These are phyloP conservation scores for Agrilus planipennis DNA, from an alignment of 1,140 invertebrate species.

Conservation along the genomic window DNA sequence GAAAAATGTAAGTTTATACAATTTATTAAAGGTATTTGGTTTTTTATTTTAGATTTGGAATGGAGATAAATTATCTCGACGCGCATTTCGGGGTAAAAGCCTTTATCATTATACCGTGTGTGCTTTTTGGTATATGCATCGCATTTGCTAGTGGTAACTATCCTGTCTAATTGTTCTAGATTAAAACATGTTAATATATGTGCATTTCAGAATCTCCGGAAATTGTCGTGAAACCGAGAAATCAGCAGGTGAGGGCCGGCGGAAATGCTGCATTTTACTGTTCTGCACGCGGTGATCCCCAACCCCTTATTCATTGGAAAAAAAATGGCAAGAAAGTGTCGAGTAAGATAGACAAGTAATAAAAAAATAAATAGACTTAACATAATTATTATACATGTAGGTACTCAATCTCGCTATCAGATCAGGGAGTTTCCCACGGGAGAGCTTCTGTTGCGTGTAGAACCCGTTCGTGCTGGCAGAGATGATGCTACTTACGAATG, in stretches of 20 bases:
- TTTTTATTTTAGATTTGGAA: too few relatives aligned
- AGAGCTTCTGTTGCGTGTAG: conserved; percentile 79
- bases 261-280: conserved; percentile 91
- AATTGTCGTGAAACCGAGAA: conserved; percentile 72
- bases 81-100: too few relatives aligned
- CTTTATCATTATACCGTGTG: too few relatives aligned
- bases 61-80: too few relatives aligned
- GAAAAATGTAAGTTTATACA: too few relatives aligned
- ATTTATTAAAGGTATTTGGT: too few relatives aligned
- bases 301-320: conserved; percentile 81
- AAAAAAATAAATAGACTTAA: too few relatives aligned
- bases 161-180: too few relatives aligned
- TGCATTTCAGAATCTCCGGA: conserved; percentile 82
- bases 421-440: conserved; percentile 55
- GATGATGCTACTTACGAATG: conserved; percentile 92
- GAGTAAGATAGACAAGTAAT: too few relatives aligned
- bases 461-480: conserved; percentile 68
- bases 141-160: too few relatives aligned
- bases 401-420: conserved; percentile 60
- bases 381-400: conserved; percentile 35
- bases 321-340: conserved; percentile 80
- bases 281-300: conserved; percentile 79
- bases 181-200: too few relatives aligned
- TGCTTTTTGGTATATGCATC: too few relatives aligned
- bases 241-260: conserved; percentile 77